Conservation (phyloP, 2,113 vertebrate species). For the Hippocampus barbouri region DNA sequence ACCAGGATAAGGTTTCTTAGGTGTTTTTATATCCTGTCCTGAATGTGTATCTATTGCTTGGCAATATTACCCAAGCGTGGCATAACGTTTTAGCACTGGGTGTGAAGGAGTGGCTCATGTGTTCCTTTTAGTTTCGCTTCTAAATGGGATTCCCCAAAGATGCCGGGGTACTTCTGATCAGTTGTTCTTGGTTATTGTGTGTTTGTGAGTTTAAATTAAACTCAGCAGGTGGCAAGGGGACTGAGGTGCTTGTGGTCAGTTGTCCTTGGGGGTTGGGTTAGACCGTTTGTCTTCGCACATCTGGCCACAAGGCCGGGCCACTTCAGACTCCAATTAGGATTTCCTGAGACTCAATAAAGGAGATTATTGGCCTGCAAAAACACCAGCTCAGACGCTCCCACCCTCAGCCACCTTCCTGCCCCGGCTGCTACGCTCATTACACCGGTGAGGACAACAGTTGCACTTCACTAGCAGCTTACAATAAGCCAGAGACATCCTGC, state of each 20-base stretch:
- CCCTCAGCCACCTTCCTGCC: conserved; percentile 52
- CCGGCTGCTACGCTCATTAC: conserved; percentile 57
- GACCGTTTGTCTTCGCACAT: conserved; percentile 63
- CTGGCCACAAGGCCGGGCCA: conserved; percentile 60
- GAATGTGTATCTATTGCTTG: conserved; percentile 27
- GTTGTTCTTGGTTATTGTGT: conserved; percentile 20
- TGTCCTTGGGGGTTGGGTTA: conserved; percentile 35
- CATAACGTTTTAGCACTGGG: conserved; percentile 5
- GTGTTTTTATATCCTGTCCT: conserved; percentile 20
- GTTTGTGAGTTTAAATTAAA: conserved; percentile 32
- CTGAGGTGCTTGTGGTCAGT: conserved; percentile 45
- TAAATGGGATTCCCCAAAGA: conserved; percentile 7
- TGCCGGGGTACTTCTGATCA: conserved; percentile 25
- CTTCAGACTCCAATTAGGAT: conserved; percentile 73
- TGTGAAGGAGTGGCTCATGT: neutral
- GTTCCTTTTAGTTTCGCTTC: conserved; percentile 3
- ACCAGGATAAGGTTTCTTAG: neutral
- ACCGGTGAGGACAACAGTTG: conserved; percentile 37
- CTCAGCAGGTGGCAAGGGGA: conserved; percentile 29
- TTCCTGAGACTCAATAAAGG: conserved; percentile 72
- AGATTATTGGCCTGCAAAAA: conserved; percentile 66
- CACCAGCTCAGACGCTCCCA: conserved; percentile 49
- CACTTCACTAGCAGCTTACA: conserved; percentile 54
- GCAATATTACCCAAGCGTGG: conserved; percentile 35
- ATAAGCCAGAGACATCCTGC: conserved; percentile 36